Base-by-base conservation (phyloP, 2,888 invertebrate species). In the Dermolepida albohirtum region DNA sequence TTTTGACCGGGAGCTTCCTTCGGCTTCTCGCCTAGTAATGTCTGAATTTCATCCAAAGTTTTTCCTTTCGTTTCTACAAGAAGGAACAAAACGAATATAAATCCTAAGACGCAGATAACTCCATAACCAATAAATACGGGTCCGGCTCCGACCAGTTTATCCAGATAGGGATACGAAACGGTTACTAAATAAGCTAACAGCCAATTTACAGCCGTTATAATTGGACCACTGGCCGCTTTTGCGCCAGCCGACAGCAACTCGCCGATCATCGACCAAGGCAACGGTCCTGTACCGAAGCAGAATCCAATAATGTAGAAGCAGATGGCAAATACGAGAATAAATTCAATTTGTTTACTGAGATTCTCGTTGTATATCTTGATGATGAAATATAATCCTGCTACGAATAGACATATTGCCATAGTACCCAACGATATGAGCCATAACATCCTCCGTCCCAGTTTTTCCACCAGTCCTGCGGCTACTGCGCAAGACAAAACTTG, bases 391-490 rank as follows among this genome's bases (percentile, higher is more conserved):
- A 88, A 80, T 2, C 93, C 92, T 8, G 93, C 82, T 17, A 89
- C 83, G 51, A 90, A 83, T 64, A 93, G 81, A 73, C 90, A 90
- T 0, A 89, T 69, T 0, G 88, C 87, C 90, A 92, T 92, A 22
- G 90, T 84, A 14, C 87, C 77, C 50, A 92, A 89, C 43, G 94
- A 94, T 68, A 92, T 86, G 27, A 94, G 85, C 6, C 95, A 84
- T 0, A 96, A 84, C 0, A 91, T 86, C 72, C 91, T 88, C 65
- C 96, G 86, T 0, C 96, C 96, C 6, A 91, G 90, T 64, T 87
- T 87, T 71, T 96, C 96, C 10, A 93, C 88, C 0, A 92, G 81
- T n/a, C 90, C 73, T 0, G 91, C 89, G 0, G 92, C 89, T 0
- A 87, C 80, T 34, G 87, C 85, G 0, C 92, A 91, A 79, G 90